These are phyloP conservation scores for Phyllopteryx taeniolatus DNA, from an alignment of 2,113 vertebrate species.

Conservation along the genomic window DNA sequence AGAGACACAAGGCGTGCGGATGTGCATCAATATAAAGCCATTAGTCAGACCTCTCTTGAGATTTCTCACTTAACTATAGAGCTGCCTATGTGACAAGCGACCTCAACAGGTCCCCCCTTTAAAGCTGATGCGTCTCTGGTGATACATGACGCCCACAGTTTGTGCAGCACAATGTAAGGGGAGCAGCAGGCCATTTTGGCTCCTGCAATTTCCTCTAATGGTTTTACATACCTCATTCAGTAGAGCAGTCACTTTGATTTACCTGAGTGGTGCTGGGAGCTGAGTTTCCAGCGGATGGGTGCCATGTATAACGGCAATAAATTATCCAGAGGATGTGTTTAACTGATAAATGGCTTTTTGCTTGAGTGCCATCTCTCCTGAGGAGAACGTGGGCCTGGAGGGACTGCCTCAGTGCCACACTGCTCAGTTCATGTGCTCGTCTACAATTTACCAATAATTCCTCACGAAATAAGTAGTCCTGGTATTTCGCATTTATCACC, in stretches of 20 bases:
- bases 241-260: constrained; percentile 74
- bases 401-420: constrained; percentile 16
- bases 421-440: constrained; percentile 5
- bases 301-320: constrained; percentile 58
- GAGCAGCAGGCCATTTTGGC: constrained; percentile 35
- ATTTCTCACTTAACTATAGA: constrained; percentile 45
- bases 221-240: constrained; percentile 64
- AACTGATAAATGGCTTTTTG: constrained; percentile 71
- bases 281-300: constrained; percentile 55
- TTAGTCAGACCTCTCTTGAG: constrained; percentile 50
- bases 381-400: constrained; percentile 34
- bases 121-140: constrained; percentile 31
- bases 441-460: neutral
- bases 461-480: neutral
- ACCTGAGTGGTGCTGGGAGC: constrained; percentile 60
- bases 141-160: constrained; percentile 38
- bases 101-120: constrained; percentile 22
- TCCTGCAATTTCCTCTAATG: constrained; percentile 62
- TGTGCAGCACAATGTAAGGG: constrained; percentile 24
- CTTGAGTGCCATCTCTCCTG: constrained; percentile 58
- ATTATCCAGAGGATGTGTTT: constrained; percentile 69
- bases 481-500: neutral
- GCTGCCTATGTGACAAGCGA: constrained; percentile 37
- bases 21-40: constrained; percentile 46
- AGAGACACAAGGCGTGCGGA: constrained; percentile 37